Base-by-base conservation (phyloP, 2,888 invertebrate species). In the Trachelus iudaicus region DNA sequence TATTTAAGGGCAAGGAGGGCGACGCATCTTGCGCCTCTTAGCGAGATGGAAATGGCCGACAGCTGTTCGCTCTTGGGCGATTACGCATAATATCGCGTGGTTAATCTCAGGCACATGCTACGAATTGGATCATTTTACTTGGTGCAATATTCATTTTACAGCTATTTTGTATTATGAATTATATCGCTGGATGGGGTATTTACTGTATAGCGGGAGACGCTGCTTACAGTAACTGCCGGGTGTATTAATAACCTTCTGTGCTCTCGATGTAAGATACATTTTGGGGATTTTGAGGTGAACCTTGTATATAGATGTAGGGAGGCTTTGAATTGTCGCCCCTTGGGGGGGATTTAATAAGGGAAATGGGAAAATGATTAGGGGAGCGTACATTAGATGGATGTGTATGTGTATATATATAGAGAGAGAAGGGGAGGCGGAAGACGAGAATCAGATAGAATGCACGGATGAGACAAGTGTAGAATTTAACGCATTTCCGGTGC, bases 21-120 rank as follows among this genome's bases (percentile, higher is more conserved):
- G 31, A 71, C 30, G 56, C 31, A 1, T 31, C 71, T 13, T 31
- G 15, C 13, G 71, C 4, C 71, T 71, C n/a, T 78, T 73, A 37
- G 78, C n/a, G 77, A 82, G 78, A 75, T 81, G 81, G 83, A 83
- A 85, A 85, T 79, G 81, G 83, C 83, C 82, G 82, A 80, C 89
- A 86, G 87, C 87, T 87, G 89, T 82, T 78, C 81, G 74, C 82
- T 73, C 12, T 73, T 77, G 74, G 85, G 83, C 88, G 83, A 89
- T 90, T 89, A 88, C 85, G 89, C 90, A 88, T 90, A 90, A 90
- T 89, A 86, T 88, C 86, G 88, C 82, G 85, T 81, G 81, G 80
- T 84, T 85, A 86, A 86, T 87, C 81, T 79, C 81, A 75, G 85
- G 82, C 89, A 88, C 84, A 83, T 89, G 90, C 84, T 80, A 78